These are phyloP conservation scores for Acinonyx jubatus DNA, from an alignment of 2,113 vertebrate genomes.

Conservation along the genomic window DNA sequence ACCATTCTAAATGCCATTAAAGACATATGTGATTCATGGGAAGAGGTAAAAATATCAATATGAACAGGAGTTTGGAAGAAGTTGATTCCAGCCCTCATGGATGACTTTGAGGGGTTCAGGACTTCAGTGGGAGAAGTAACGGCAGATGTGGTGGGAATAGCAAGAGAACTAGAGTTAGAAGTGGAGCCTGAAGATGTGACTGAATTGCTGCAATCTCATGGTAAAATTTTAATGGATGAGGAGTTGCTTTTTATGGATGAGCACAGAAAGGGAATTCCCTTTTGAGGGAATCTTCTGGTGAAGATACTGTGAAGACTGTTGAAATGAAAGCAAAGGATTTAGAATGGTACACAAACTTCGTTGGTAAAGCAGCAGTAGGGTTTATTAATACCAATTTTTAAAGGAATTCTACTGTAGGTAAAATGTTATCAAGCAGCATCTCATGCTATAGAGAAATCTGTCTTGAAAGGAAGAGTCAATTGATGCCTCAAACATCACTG, in stretches of 20 bases:
- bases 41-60: not conserved
- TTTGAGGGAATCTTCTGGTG: not conserved
- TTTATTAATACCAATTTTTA: not conserved
- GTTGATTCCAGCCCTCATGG: not conserved
- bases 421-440: not conserved
- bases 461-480: not conserved
- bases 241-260: not conserved
- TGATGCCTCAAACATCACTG: not conserved
- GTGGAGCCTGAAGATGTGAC: not conserved
- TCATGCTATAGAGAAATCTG: not conserved
- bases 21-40: not conserved
- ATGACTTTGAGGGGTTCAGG: not conserved
- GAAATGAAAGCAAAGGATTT: not conserved
- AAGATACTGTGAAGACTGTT: not conserved
- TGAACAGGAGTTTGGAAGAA: not conserved
- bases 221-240: not conserved
- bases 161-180: not conserved
- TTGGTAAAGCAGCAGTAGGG: not conserved
- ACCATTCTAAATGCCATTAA: not conserved
- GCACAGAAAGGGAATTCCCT: not conserved
- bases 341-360: not conserved
- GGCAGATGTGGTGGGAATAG: not conserved
- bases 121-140: not conserved
- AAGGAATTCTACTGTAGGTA: not conserved
- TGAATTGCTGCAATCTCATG: not conserved